Evolutionary conservation across 2,888 invertebrate species (phyloP).

Genomic region (Dioctria rufipes): DNA sequence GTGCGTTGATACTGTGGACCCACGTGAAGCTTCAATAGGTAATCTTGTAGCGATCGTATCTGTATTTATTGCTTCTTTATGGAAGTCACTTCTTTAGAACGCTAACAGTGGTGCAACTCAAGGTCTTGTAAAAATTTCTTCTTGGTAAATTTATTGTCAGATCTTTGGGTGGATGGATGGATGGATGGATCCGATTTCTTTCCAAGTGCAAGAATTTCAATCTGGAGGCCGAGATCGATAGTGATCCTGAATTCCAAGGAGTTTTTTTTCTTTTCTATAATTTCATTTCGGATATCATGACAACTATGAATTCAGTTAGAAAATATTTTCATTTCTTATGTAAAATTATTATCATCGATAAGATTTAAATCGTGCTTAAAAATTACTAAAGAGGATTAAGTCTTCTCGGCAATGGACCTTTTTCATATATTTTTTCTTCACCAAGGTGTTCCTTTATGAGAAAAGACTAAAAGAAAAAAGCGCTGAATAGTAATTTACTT

Average conservation of each 20-base stretch:
- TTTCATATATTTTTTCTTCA: neutral
- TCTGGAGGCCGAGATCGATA: no score
- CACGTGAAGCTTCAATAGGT: neutral
- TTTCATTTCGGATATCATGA: no score
- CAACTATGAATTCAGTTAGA: no score
- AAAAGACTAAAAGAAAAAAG: neutral
- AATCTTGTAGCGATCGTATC: constrained; percentile 47
- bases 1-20: constrained; percentile 53
- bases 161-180: neutral
- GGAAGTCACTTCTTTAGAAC: neutral
- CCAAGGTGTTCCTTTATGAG: no score
- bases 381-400: neutral
- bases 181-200: neutral
- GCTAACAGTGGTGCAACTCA: constrained; percentile 7
- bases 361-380: neutral
- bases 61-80: constrained; percentile 52
- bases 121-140: neutral
- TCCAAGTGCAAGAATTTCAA: neutral
- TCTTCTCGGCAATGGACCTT: neutral
- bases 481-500: neutral
- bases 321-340: no score
- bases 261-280: no score
- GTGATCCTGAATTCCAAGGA: no score
- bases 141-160: constrained; percentile 17
- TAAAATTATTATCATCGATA: no score